Evolutionary conservation across 1,140 invertebrate genomes (phyloP).

Genomic region (Rhagoletis pomonella): DNA sequence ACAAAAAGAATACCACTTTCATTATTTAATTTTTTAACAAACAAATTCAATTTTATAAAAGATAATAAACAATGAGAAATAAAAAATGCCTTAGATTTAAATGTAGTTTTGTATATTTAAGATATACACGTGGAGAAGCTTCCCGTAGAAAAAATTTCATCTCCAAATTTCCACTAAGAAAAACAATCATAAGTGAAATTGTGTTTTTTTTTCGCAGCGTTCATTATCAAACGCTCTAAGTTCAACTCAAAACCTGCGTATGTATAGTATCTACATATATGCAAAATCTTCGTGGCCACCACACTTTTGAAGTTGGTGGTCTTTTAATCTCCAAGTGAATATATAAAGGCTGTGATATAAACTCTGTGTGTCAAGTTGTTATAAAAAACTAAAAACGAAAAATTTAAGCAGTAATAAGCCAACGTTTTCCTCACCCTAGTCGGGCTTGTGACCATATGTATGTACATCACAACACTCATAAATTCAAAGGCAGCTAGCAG

Average conservation of each 20-base stretch:
- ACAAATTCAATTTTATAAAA: not conserved
- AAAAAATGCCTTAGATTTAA: slow-evolving; percentile 42
- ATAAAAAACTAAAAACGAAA: not conserved
- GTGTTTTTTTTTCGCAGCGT: slow-evolving; percentile 41
- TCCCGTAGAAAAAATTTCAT: slow-evolving; percentile 37
- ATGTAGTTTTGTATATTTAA: slow-evolving; percentile 51
- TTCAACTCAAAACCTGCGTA: slow-evolving; percentile 7
- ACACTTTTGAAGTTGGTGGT: not conserved
- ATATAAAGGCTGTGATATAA: slow-evolving; percentile 56
- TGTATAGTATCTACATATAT: slow-evolving; percentile 23
- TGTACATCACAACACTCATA: not conserved
- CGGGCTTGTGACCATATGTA: not conserved
- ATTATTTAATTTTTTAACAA: not conserved
- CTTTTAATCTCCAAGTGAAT: slow-evolving; percentile 50
- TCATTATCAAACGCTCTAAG: not conserved
- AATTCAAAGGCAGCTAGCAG: not conserved
- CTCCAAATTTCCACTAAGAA: slow-evolving; percentile 47
- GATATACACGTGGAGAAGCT: slow-evolving; percentile 52
- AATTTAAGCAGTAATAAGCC: not conserved
- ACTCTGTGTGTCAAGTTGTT: slow-evolving; percentile 57
- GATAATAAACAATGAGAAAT: not conserved
- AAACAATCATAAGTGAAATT: not conserved
- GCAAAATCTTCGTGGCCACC: slow-evolving; percentile 6
- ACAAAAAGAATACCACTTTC: slow-evolving; percentile 10
- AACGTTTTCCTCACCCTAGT: not conserved